phyloP scores from a whole-genome alignment of 2,797 vertebrate species.

The Esox masquinongy region DNA sequence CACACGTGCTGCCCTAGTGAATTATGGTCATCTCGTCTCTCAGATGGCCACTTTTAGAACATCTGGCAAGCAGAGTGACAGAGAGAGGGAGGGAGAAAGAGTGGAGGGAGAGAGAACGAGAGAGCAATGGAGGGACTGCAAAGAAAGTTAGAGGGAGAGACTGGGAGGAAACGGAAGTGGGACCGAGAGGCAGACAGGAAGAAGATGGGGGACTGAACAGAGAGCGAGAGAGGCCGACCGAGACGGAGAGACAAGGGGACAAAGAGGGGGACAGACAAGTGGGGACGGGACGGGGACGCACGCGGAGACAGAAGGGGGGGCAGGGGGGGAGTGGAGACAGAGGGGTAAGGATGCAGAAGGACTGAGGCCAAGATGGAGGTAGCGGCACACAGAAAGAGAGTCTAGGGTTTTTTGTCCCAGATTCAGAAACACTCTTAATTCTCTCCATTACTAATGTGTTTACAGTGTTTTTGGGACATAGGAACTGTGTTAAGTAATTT shows the following conservation, averaged over 20 bases:
- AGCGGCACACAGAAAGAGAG: neutral
- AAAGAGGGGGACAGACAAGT: slow-evolving; percentile 33
- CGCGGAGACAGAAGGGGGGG: neutral
- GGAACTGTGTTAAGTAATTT: slow-evolving; percentile 15
- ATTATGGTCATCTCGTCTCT: neutral
- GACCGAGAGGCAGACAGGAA: neutral
- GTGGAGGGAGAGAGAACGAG: neutral
- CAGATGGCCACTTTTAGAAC: neutral
- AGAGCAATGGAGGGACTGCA: neutral
- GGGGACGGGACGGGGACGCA: slow-evolving; percentile 15
- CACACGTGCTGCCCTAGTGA: neutral
- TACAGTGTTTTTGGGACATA: slow-evolving; percentile 7
- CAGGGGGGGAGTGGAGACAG: slow-evolving; percentile 33
- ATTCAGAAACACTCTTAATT: neutral
- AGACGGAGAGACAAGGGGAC: slow-evolving; percentile 39
- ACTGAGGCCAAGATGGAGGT: neutral
- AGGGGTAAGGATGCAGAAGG: no score
- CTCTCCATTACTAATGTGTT: slow-evolving; percentile 20
- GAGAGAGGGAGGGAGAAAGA: neutral
- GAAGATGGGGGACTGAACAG: no score
- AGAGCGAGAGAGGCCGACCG: slow-evolving; percentile 7
- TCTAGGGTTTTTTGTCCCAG: neutral
- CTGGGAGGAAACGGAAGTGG: neutral
- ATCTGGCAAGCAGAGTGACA: slow-evolving; percentile 1
- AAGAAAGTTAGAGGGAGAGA: neutral